Percentiles rank a stretch among this genome's conserved stretches.
Conservation (phyloP, 2,797 vertebrate species). For the Enteromius fasciolatus region DNA sequence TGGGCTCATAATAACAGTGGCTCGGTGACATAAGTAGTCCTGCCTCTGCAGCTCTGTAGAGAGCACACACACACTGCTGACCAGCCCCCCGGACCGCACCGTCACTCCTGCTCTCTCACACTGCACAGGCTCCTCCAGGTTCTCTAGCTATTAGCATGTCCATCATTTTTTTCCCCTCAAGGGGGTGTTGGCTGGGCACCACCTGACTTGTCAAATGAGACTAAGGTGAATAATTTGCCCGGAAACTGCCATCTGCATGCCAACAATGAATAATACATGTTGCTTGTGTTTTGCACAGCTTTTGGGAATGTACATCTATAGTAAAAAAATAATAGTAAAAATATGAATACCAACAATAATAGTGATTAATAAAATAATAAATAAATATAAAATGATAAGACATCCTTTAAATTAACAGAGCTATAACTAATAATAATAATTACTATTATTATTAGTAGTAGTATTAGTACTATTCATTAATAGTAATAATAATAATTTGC, state of each 20-base stretch:
- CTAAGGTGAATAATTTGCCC: slow-evolving; percentile 13
- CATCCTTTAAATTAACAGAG: background rate
- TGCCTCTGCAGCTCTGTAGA: slow-evolving; percentile 61
- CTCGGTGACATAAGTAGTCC: slow-evolving; percentile 66
- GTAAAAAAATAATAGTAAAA: background rate
- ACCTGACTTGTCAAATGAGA: slow-evolving; percentile 30
- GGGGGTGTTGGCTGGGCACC: slow-evolving; percentile 16
- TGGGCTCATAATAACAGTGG: slow-evolving; percentile 67
- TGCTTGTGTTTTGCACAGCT: slow-evolving; percentile 5
- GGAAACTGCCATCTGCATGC: background rate
- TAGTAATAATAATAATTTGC: background rate
- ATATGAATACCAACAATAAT: background rate
- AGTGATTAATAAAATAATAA: background rate
- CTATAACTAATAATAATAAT: background rate
- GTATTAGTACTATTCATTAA: background rate
- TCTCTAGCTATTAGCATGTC: slow-evolving; percentile 17
- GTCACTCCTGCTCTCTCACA: slow-evolving; percentile 11
- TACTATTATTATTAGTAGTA: background rate
- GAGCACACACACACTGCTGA: slow-evolving; percentile 22
- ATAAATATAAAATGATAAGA: background rate
- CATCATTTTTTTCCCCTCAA: slow-evolving; percentile 11
- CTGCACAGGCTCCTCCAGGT: slow-evolving; percentile 37
- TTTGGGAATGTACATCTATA: background rate
- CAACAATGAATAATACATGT: background rate
- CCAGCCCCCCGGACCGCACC: slow-evolving; percentile 2